Conservation (phyloP, 2,888 invertebrate genomes). For the Ephialtes manifestator region DNA sequence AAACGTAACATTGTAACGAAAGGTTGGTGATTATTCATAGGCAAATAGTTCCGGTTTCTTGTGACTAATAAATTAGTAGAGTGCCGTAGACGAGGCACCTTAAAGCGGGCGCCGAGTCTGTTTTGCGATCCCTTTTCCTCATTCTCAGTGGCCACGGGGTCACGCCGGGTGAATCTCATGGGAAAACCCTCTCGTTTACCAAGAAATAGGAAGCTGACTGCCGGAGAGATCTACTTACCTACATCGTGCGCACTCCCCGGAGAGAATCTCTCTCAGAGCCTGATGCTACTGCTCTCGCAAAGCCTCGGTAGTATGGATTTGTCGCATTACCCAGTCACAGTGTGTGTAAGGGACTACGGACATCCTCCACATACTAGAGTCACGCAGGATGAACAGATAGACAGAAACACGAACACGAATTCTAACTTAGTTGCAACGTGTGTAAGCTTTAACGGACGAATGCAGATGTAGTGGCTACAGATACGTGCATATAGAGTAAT, state of each 20-base stretch:
- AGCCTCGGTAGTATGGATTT: conserved; percentile 66
- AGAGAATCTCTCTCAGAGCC: conserved; percentile 67
- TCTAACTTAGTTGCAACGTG: conserved; percentile 49
- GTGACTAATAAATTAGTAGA: background rate
- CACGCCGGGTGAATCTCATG: conserved; percentile 28
- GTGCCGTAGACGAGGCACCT: background rate
- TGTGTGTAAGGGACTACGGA: conserved; percentile 26
- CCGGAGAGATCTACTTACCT: conserved; percentile 65
- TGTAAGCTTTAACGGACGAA: conserved; percentile 65
- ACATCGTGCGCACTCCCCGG: conserved; percentile 63
- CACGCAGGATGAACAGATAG: conserved; percentile 27
- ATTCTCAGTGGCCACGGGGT: conserved; percentile 39
- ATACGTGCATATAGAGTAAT: conserved; percentile 35
- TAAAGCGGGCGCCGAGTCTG: background rate
- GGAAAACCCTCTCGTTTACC: conserved; percentile 48
- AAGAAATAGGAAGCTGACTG: conserved; percentile 46
- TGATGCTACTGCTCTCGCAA: conserved; percentile 43
- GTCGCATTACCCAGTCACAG: conserved; percentile 67
- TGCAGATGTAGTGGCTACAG: conserved; percentile 40
- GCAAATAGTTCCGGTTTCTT: background rate
- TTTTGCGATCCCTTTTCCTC: conserved; percentile 23
- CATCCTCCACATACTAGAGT: conserved; percentile 6
- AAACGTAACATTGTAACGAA: too few species aligned
- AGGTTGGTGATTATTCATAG: background rate
- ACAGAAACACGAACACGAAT: conserved; percentile 45